Base-by-base conservation (phyloP, 1,140 invertebrate genomes). In the Aphaenogaster ashmeadi region DNA sequence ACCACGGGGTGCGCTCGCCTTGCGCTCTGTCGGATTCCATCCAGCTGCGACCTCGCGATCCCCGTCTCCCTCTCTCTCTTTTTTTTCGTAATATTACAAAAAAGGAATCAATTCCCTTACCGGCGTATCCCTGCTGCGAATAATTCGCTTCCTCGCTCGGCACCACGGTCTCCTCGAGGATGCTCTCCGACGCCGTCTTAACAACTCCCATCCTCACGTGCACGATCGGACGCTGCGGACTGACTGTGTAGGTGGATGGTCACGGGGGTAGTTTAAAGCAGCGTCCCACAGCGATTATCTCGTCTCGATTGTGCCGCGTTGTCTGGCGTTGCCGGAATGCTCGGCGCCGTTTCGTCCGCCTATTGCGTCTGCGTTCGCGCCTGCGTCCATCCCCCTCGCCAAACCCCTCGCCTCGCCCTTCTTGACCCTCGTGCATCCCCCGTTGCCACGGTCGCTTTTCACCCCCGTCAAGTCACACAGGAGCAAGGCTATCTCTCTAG, bases 141-240 rank as follows among this genome's bases (percentile, higher is more conserved):
- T 94, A 92, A 89, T 95, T 96, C 41, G 94, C 94, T 81, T 96
- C 95, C 86, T 95, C 95, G 88, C 94, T 95, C 3, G 94, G 94
- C 36, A 95, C 79, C 13, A 94, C 91, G 18, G 92, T 91, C 56
- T 95, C 94, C 86, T 93, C 94, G 71, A 94, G 88, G 87, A 94
- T 89, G 81, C 92, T 94, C 60, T 95, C 93, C 27, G 94, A 93
- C 54, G 90, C 92, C 11, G 91, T 90, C 87, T 94, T 95, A 81
- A 96, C 92, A 88, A 96, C 93, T 92, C 95, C 96, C 96, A 96
- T 96, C 92, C 54, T 52, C 74, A 33, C 27, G 60, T 56, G 60
- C 69, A 67, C 85, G 81, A 38, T 11, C 64, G 54, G 54, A 58
- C 27, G 79, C 38, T 52, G 54, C 60, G 62, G 47, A 56, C 47